Percentiles rank a stretch among this genome's conserved stretches.
These are phyloP conservation scores for Mystacornis crossleyi DNA, from an alignment of 2,113 vertebrate species.

Conservation along the genomic window DNA sequence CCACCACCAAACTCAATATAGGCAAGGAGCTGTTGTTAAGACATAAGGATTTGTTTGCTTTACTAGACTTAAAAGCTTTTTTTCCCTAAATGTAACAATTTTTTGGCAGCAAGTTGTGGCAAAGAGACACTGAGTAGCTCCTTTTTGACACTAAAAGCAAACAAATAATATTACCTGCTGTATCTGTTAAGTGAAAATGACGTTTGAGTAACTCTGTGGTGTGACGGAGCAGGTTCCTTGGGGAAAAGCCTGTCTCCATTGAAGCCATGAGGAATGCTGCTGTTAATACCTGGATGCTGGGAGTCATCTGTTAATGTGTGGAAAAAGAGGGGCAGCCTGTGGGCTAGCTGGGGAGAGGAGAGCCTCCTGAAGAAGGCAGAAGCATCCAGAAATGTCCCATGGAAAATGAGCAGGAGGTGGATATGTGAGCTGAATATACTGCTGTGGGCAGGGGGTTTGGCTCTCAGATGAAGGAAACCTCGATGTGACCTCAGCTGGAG, in stretches of 20 bases:
- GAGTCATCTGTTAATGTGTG: background rate
- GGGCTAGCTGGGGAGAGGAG: background rate
- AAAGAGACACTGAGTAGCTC: background rate
- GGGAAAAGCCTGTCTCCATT: background rate
- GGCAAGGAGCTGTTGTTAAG: background rate
- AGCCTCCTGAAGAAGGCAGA: background rate
- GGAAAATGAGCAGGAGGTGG: background rate
- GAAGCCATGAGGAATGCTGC: background rate
- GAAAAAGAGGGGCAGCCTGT: background rate
- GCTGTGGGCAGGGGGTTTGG: background rate
- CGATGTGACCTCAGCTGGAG: accelerated
- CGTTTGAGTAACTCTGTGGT: background rate
- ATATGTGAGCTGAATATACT: background rate
- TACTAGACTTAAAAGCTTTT: background rate
- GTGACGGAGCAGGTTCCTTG: background rate
- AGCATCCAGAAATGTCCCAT: background rate
- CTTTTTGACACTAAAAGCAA: background rate
- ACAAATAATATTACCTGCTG: background rate
- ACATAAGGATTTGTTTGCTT: background rate
- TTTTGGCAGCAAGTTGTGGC: background rate
- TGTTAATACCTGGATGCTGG: background rate
- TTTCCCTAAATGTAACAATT: background rate
- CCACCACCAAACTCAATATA: background rate
- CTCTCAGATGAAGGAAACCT: background rate
- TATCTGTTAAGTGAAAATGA: background rate